Evolutionary conservation across 1,140 invertebrate species (phyloP).

Genomic region (Drosophila ambigua): DNA sequence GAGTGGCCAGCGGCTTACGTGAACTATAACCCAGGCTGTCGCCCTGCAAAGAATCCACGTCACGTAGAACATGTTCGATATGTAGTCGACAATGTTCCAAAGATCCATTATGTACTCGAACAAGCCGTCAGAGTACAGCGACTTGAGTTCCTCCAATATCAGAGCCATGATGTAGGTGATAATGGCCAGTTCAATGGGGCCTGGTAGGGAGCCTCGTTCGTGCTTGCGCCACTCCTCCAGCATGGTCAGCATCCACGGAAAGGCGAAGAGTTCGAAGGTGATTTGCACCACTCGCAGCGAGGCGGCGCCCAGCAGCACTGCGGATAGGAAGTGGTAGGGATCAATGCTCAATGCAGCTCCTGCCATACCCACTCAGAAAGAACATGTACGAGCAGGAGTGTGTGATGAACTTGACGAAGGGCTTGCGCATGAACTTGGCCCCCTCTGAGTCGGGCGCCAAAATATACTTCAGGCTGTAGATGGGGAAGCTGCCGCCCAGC

Average conservation of each 20-base stretch:
- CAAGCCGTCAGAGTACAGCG: conserved; percentile 94
- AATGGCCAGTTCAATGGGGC: conserved; percentile 92
- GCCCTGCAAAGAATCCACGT: conserved; percentile 93
- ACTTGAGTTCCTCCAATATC: conserved; percentile 94
- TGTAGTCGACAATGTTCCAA: conserved; percentile 99
- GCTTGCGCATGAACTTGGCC: conserved; percentile 94
- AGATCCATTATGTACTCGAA: conserved; percentile 95
- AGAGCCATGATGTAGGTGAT: conserved; percentile 94
- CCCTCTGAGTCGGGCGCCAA: conserved; percentile 91
- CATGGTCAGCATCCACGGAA: conserved; percentile 88
- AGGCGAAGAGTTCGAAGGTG: conserved; percentile 90
- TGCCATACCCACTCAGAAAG: conserved; percentile 65
- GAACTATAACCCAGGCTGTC: conserved; percentile 90
- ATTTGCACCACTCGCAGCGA: conserved; percentile 92
- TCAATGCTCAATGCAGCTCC: too few relatives aligned
- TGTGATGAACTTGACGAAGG: conserved; percentile 97
- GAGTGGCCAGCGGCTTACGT: conserved; percentile 85
- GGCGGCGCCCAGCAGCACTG: conserved; percentile 92
- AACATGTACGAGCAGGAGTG: conserved; percentile 95
- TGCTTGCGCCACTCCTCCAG: conserved; percentile 90
- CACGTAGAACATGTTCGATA: conserved; percentile 96
- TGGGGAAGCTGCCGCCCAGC: conserved; percentile 92
- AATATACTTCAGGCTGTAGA: conserved; percentile 94
- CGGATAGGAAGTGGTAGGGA: not conserved
- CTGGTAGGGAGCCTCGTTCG: conserved; percentile 93